Conservation (phyloP, 2,888 invertebrate species). For the Kuschelorhynchus macadamiae region DNA sequence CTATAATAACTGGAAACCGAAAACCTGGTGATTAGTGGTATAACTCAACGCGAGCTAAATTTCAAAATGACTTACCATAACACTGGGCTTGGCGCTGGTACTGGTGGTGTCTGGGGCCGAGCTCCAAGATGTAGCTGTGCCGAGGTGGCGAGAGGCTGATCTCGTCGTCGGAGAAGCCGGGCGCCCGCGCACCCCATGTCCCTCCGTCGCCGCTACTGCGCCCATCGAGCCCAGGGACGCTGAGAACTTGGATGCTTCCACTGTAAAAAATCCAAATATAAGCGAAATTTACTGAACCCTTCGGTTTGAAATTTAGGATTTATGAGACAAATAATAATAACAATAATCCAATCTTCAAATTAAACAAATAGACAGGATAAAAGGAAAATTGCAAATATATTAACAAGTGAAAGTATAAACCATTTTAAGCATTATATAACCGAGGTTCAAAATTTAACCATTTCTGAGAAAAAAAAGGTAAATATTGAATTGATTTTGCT, state of each 20-base stretch:
- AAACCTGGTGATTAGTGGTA: no score
- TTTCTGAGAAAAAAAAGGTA: no score
- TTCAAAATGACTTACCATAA: constrained; percentile 48
- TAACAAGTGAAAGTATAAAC: no score
- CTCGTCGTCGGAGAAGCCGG: constrained; percentile 93
- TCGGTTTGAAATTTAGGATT: no score
- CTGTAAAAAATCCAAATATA: constrained; percentile 52
- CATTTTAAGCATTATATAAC: background rate
- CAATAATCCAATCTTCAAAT: background rate
- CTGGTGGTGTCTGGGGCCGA: constrained; percentile 71
- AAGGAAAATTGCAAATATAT: background rate
- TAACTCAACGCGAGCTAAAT: no score
- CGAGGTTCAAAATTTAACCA: no score
- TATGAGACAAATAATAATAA: no score
- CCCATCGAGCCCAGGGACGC: constrained; percentile 74
- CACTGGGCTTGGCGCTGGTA: constrained; percentile 45
- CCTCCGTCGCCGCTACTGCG: constrained; percentile 63
- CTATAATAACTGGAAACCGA: no score
- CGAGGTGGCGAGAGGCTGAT: constrained; percentile 77
- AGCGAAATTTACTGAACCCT: no score
- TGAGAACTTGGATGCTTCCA: constrained; percentile 71
- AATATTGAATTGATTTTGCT: no score
- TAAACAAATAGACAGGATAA: background rate
- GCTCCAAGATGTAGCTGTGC: constrained; percentile 75
- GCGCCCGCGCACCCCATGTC: constrained; percentile 58